Evolutionary conservation across 2,888 invertebrate genomes (phyloP).

Genomic region (Mallateleia sp.): DNA sequence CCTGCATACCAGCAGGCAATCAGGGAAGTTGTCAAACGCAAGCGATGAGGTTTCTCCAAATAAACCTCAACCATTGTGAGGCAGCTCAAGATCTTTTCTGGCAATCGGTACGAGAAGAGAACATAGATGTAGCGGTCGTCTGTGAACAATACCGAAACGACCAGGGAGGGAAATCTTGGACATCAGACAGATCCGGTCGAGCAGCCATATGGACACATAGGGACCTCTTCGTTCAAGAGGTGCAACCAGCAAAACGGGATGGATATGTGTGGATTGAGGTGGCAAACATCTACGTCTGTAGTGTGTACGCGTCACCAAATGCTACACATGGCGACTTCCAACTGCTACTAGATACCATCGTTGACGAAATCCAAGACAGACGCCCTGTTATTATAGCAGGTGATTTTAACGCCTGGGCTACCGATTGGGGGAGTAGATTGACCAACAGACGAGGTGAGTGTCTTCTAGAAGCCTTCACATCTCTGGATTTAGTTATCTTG

Average conservation of each 20-base stretch:
- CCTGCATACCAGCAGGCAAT: conserved; percentile 49
- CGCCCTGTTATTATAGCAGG: too few species aligned
- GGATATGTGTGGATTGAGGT: conserved; percentile 20
- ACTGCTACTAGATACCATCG: too few species aligned
- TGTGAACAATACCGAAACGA: conserved; percentile 68
- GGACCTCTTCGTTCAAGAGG: neutral
- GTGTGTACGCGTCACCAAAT: neutral
- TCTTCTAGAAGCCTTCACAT: too few species aligned
- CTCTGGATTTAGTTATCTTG: too few species aligned
- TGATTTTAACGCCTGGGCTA: too few species aligned
- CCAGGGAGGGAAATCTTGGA: neutral
- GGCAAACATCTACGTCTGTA: conserved; percentile 32
- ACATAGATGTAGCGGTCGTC: conserved; percentile 46
- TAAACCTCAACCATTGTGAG: conserved; percentile 37
- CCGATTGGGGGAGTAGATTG: too few species aligned
- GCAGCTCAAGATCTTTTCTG: conserved; percentile 63
- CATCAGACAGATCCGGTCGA: neutral
- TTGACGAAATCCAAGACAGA: too few species aligned
- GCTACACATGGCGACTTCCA: too few species aligned
- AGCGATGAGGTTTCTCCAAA: neutral
- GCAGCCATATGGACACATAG: neutral
- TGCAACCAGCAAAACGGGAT: neutral
- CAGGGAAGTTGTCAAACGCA: neutral
- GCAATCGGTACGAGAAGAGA: conserved; percentile 58
- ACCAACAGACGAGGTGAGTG: too few species aligned